These are phyloP conservation scores for Oreochromis niloticus DNA, from an alignment of 2,113 vertebrate genomes.

Conservation along the genomic window DNA sequence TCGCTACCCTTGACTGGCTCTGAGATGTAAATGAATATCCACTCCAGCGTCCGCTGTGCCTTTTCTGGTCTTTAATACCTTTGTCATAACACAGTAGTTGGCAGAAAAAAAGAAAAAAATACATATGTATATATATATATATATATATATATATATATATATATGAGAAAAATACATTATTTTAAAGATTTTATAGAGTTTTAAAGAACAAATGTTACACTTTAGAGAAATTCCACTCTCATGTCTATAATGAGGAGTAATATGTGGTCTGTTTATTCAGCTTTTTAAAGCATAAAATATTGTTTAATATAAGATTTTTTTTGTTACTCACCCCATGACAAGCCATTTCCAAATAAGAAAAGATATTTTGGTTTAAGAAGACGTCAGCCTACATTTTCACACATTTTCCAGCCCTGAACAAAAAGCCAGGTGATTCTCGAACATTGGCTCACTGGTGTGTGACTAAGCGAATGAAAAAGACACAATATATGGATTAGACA, in stretches of 20 bases:
- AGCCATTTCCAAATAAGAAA: not conserved
- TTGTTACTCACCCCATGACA: not conserved
- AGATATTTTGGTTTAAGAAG: not conserved
- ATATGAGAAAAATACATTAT: not conserved
- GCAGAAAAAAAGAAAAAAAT: not conserved
- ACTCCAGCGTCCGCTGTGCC: not conserved
- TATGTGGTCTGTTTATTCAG: not conserved
- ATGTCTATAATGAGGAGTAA: not conserved
- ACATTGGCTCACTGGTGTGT: not conserved
- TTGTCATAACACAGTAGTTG: not conserved
- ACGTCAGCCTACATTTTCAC: not conserved
- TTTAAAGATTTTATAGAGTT: not conserved
- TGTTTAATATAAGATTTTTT: not conserved
- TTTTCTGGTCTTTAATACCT: conserved; percentile 17
- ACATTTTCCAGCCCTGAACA: not conserved
- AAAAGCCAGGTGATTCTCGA: not conserved
- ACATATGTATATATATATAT: no score
- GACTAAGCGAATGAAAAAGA: not conserved
- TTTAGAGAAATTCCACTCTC: not conserved
- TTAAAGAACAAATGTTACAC: not conserved
- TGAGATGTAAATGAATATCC: conserved; percentile 52
- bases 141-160: no score
- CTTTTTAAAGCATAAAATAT: not conserved
- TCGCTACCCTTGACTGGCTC: conserved; percentile 41
- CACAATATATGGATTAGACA: not conserved